phyloP scores from a whole-genome alignment of 2,797 vertebrate genomes.

The Notolepis coatsorum region DNA sequence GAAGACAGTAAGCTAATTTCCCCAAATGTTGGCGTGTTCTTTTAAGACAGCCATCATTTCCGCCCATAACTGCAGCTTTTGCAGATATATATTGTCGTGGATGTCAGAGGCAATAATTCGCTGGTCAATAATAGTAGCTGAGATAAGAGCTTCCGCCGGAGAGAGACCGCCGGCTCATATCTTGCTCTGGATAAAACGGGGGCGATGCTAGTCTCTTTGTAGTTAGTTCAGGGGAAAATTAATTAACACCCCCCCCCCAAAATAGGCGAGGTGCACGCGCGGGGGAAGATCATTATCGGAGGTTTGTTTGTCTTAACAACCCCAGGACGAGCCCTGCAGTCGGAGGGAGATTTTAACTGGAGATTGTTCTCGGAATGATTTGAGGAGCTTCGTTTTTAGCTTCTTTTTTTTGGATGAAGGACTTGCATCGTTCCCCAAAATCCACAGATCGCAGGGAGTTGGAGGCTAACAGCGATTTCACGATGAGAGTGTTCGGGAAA shows the following conservation, averaged over 20 bases:
- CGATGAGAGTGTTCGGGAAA: slow-evolving; percentile 4
- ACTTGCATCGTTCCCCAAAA: slow-evolving; percentile 31
- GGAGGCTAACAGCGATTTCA: slow-evolving; percentile 36
- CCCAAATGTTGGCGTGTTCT: no score
- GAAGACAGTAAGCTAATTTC: no score
- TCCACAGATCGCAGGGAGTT: slow-evolving; percentile 3
- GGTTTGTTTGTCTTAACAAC: slow-evolving; percentile 74
- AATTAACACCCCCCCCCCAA: slow-evolving; percentile 42
- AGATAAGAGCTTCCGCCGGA: slow-evolving; percentile 62
- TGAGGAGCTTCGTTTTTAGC: slow-evolving; percentile 17
- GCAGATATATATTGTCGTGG: not conserved
- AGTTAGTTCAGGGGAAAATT: slow-evolving; percentile 38
- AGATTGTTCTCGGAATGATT: slow-evolving; percentile 56
- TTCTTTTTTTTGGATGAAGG: no score
- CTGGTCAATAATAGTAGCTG: no score
- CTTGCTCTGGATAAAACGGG: slow-evolving; percentile 40
- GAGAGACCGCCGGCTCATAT: slow-evolving; percentile 45
- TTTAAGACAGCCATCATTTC: no score
- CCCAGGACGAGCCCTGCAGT: slow-evolving; percentile 52
- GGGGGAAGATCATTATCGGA: slow-evolving; percentile 62
- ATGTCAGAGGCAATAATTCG: no score
- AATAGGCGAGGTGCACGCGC: slow-evolving; percentile 50
- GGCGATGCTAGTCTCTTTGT: slow-evolving; percentile 44
- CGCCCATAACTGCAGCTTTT: no score
- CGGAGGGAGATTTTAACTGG: slow-evolving; percentile 29